Percentiles rank a stretch among this genome's conserved stretches.
Conservation (phyloP, 2,797 vertebrate genomes). For the Hoplostethus atlanticus region DNA sequence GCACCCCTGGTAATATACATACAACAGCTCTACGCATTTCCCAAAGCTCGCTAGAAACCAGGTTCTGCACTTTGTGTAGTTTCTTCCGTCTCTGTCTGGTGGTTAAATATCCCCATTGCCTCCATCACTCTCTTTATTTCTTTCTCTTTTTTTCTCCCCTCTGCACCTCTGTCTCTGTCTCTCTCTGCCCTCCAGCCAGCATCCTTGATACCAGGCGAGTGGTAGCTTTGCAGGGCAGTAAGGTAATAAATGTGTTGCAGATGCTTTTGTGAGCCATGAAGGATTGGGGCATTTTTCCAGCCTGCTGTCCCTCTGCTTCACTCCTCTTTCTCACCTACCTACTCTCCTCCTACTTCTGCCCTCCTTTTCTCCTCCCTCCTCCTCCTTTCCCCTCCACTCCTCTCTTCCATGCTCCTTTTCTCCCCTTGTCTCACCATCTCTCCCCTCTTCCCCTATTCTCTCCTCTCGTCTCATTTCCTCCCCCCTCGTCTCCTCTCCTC, state of each 20-base stretch:
- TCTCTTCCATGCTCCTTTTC: not conserved
- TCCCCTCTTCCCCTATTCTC: conserved; percentile 19
- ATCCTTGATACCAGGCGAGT: conserved; percentile 49
- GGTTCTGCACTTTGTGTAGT: conserved; percentile 42
- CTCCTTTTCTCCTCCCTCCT: too few relatives aligned
- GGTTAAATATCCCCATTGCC: conserved; percentile 51
- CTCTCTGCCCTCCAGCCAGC: conserved; percentile 58
- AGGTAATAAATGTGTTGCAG: conserved; percentile 62
- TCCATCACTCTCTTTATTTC: conserved; percentile 45
- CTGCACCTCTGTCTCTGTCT: not conserved
- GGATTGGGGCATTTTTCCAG: conserved; percentile 64
- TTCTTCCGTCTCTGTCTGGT: conserved; percentile 33
- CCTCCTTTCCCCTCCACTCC: not conserved
- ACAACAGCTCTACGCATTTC: conserved; percentile 5
- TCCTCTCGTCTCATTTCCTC: not conserved
- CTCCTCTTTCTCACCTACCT: conserved; percentile 8
- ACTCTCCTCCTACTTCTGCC: not conserved
- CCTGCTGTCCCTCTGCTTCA: conserved; percentile 51
- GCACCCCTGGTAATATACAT: too few relatives aligned
- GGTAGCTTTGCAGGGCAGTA: conserved; percentile 44
- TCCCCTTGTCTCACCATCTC: not conserved
- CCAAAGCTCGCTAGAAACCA: conserved; percentile 7
- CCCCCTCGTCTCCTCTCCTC: conserved; percentile 22
- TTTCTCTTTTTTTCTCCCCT: conserved; percentile 15
- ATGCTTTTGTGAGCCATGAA: conserved; percentile 55